phyloP scores from a whole-genome alignment of 2,113 vertebrate genomes.

The Gavialis gangeticus region DNA sequence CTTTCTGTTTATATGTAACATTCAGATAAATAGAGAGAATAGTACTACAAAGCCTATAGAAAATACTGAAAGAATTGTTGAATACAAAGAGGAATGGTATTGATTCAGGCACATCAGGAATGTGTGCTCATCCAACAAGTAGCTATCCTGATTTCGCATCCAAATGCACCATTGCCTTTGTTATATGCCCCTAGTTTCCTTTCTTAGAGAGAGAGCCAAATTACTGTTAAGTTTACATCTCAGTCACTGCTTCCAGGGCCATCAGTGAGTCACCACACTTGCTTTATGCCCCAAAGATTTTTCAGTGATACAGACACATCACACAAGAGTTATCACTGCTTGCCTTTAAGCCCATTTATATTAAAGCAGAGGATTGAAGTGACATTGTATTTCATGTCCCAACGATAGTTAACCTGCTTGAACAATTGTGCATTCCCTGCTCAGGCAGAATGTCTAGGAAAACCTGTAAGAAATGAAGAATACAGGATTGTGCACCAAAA shows the following conservation, averaged over 20 bases:
- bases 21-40: background rate
- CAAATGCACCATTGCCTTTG: no score
- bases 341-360: background rate
- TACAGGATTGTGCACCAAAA: background rate
- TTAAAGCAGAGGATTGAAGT: background rate
- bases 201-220: background rate
- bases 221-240: rapidly evolving
- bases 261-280: rapidly evolving
- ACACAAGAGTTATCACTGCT: background rate
- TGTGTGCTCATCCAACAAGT: background rate
- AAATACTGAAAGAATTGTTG: background rate
- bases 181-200: rapidly evolving
- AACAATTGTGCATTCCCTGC: background rate
- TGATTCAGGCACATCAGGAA: background rate
- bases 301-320: background rate
- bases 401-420: background rate
- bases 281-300: background rate
- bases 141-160: background rate
- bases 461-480: background rate
- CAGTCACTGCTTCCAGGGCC: background rate
- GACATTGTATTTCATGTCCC: rapidly evolving
- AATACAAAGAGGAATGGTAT: background rate
- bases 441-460: background rate
- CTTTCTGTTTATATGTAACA: background rate
- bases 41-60: background rate